Evolutionary conservation across 2,888 invertebrate species (phyloP).

Genomic region (Encarsia formosa): DNA sequence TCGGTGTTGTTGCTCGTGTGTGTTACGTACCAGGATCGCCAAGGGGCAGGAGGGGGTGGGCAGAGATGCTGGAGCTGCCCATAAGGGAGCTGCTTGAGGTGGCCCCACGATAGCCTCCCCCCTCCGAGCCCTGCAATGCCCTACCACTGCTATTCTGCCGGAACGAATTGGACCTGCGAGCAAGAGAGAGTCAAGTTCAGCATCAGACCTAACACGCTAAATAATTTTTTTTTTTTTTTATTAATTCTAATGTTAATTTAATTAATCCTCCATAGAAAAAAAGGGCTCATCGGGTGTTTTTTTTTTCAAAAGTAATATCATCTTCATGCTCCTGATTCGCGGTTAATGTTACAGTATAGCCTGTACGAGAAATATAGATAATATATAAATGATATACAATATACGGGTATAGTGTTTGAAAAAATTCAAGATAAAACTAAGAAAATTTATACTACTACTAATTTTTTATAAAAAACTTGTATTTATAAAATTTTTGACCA

Average conservation of each 20-base stretch:
- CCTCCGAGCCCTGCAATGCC: conserved; percentile 62
- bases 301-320: no score
- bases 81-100: conserved; percentile 58
- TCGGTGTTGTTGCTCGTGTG: conserved; percentile 40
- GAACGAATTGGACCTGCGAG: conserved; percentile 90
- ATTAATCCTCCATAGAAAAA: not conserved
- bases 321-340: no score
- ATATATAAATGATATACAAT: conserved; percentile 11
- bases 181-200: conserved; percentile 53
- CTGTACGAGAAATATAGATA: conserved; percentile 1
- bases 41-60: conserved; percentile 91
- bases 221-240: conserved; percentile 24
- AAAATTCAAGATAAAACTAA: conserved; percentile 19
- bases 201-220: conserved; percentile 50
- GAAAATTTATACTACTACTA: conserved; percentile 14
- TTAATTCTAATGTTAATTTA: not conserved
- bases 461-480: conserved; percentile 1
- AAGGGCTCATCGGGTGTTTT: not conserved
- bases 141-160: conserved; percentile 65
- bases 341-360: no score
- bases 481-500: no score
- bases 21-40: conserved; percentile 58
- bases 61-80: conserved; percentile 86
- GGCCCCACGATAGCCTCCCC: conserved; percentile 62
- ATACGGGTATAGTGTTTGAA: conserved; percentile 12